These are phyloP conservation scores for Melanostoma mellinum DNA, from an alignment of 2,888 invertebrate species.

Conservation along the genomic window DNA sequence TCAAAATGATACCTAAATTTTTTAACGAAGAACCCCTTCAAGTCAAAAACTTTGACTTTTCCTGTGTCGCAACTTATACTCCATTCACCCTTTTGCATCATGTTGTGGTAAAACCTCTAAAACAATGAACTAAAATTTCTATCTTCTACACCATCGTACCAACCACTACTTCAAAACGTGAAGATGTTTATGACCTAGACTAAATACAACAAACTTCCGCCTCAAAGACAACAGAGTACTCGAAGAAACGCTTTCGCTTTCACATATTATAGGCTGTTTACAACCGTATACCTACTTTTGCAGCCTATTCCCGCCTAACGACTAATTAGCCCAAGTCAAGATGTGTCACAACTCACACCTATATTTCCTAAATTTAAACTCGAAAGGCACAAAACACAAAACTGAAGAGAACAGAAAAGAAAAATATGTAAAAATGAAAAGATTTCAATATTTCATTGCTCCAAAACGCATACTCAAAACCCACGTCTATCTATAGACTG, in stretches of 20 bases:
- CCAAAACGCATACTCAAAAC: slow-evolving; percentile 23
- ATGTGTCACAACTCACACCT: slow-evolving; percentile 15
- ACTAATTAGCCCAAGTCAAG: slow-evolving; percentile 21
- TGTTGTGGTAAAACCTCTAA: too few relatives aligned
- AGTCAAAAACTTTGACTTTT: too few relatives aligned
- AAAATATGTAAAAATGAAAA: background rate
- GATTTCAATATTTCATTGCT: slow-evolving; percentile 32
- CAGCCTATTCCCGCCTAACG: background rate
- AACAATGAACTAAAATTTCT: too few relatives aligned
- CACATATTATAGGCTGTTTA: slow-evolving; percentile 6
- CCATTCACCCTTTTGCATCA: too few relatives aligned
- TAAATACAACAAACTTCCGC: background rate
- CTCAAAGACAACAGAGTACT: slow-evolving; percentile 22
- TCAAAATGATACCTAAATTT: too few relatives aligned
- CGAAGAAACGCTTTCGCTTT: slow-evolving; percentile 26
- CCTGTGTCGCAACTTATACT: too few relatives aligned
- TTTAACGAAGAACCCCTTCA: too few relatives aligned
- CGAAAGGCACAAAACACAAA: slow-evolving; percentile 23
- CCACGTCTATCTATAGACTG: slow-evolving; percentile 13
- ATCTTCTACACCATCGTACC: too few relatives aligned
- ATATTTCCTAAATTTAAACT: slow-evolving; percentile 9
- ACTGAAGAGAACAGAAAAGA: slow-evolving; percentile 6
- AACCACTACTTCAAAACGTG: too few relatives aligned
- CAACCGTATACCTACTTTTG: background rate
- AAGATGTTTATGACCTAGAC: background rate